Evolutionary conservation across 2,113 vertebrate species (phyloP).

Genomic region (Talpa occidentalis): DNA sequence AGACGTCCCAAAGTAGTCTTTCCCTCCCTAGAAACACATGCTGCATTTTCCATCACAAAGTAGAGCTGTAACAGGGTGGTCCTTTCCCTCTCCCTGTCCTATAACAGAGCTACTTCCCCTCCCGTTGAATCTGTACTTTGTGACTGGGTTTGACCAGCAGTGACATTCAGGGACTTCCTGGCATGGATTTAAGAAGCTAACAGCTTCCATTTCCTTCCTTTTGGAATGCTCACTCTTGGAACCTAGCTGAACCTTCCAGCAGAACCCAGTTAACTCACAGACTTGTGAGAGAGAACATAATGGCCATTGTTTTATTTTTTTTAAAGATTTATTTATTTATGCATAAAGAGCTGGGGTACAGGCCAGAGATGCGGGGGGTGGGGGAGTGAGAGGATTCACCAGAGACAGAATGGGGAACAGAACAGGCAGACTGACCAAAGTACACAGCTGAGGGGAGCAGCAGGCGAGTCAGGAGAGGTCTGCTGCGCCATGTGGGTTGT

Average conservation of each 20-base stretch:
- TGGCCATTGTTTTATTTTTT: neutral
- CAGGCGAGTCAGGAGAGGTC: too few relatives aligned
- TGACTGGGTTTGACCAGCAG: neutral
- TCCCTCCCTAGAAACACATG: neutral
- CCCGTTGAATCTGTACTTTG: neutral
- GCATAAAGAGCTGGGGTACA: too few relatives aligned
- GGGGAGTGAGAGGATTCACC: too few relatives aligned
- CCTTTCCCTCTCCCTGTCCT: too few relatives aligned
- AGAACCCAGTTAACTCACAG: neutral
- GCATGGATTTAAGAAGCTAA: neutral
- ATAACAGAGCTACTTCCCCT: neutral
- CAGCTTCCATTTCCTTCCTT: neutral
- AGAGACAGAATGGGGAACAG: too few relatives aligned
- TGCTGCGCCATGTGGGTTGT: too few relatives aligned
- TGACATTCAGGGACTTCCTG: neutral
- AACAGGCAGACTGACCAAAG: too few relatives aligned
- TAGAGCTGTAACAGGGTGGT: too few relatives aligned
- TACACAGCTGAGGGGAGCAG: too few relatives aligned
- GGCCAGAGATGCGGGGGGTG: too few relatives aligned
- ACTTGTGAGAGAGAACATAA: neutral
- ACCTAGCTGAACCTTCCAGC: neutral
- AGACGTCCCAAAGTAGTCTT: neutral
- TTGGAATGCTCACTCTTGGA: neutral
- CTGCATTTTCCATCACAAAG: neutral
- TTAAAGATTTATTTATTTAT: too few relatives aligned